These are phyloP conservation scores for Microchrysa polita DNA, from an alignment of 2,888 invertebrate species.

Conservation along the genomic window DNA sequence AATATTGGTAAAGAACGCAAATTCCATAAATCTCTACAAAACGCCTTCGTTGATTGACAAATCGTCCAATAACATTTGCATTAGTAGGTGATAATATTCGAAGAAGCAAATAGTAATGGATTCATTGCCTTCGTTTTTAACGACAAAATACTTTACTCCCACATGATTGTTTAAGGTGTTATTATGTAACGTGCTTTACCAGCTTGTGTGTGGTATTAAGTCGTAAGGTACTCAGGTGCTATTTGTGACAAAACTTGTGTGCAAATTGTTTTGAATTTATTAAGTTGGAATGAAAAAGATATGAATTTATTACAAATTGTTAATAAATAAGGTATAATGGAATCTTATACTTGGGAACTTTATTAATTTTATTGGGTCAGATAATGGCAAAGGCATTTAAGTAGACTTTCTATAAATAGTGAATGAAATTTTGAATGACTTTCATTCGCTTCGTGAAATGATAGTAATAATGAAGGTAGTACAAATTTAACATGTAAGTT, in stretches of 20 bases:
- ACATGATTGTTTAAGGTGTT: no score
- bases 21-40: neutral
- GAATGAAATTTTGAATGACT: no score
- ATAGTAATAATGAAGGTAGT: no score
- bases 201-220: no score
- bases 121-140: neutral
- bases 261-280: neutral
- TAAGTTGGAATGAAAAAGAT: neutral
- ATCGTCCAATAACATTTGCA: neutral
- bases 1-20: neutral
- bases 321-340: no score
- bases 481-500: no score
- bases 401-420: no score
- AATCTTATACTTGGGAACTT: no score
- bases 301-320: neutral
- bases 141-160: neutral
- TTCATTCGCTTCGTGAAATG: no score
- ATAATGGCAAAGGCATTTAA: no score
- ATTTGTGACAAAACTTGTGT: neutral
- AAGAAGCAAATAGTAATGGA: neutral
- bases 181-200: no score
- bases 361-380: no score
- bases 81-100: constrained; percentile 23
- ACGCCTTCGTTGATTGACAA: neutral
- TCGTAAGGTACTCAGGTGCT: neutral